These are phyloP conservation scores for Augochlora pura DNA, from an alignment of 1,140 invertebrate genomes.

Conservation along the genomic window DNA sequence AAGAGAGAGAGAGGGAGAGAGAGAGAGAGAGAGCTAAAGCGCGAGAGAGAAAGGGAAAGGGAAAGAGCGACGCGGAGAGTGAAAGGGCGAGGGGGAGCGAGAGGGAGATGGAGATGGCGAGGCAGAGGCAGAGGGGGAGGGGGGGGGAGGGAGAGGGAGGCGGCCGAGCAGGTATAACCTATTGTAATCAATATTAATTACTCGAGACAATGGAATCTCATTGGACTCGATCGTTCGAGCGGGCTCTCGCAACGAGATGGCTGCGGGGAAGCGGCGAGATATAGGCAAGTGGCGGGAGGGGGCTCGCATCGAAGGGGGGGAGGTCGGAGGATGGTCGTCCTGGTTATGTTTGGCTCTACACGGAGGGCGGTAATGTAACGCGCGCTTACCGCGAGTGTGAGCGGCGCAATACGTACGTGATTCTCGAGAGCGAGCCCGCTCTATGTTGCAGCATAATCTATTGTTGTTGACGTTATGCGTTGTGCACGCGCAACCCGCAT, in stretches of 20 bases:
- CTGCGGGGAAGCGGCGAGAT: conserved; percentile 39
- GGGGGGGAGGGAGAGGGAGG: conserved; percentile 47
- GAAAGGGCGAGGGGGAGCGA: too few relatives aligned
- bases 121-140: conserved; percentile 27
- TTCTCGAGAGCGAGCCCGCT: conserved; percentile 65
- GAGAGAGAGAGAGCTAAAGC: too few relatives aligned
- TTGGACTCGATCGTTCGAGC: conserved; percentile 79
- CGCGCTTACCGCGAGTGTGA: conserved; percentile 55
- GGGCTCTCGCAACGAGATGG: conserved; percentile 61
- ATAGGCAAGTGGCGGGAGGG: background rate
- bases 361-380: conserved; percentile 69
- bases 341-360: conserved; percentile 68
- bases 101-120: background rate
- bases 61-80: too few relatives aligned
- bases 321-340: conserved; percentile 19
- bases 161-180: conserved; percentile 75
- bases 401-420: conserved; percentile 36
- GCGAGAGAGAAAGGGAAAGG: too few relatives aligned
- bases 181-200: conserved; percentile 81
- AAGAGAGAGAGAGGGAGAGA: too few relatives aligned
- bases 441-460: conserved; percentile 78
- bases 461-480: conserved; percentile 80
- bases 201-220: conserved; percentile 81
- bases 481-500: conserved; percentile 68
- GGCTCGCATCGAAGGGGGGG: too few relatives aligned